phyloP scores from a whole-genome alignment of 1,140 invertebrate genomes.

The Musca vetustissima region DNA sequence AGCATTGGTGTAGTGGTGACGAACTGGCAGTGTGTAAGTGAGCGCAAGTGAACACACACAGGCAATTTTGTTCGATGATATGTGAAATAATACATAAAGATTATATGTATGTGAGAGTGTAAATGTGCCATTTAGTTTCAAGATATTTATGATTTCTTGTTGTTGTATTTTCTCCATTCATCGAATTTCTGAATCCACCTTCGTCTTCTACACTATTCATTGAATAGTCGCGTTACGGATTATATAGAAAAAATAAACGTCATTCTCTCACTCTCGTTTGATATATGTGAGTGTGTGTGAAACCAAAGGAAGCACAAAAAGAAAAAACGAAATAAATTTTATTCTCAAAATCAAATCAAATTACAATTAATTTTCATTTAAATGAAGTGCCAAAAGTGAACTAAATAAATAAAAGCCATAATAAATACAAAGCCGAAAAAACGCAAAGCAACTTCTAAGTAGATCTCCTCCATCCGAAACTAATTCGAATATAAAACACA shows the following conservation, averaged over 20 bases:
- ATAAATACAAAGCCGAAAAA: not conserved
- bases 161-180: too few species aligned
- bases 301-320: not conserved
- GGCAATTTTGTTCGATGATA: not conserved
- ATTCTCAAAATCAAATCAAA: slow-evolving; percentile 8
- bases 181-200: too few species aligned
- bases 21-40: slow-evolving; percentile 18
- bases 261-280: not conserved
- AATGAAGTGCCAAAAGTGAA: not conserved
- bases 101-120: not conserved
- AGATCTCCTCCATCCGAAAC: too few species aligned
- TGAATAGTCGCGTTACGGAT: too few species aligned
- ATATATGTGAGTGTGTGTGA: too few species aligned
- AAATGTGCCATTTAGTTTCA: too few species aligned
- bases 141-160: too few species aligned
- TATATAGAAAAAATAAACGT: too few species aligned
- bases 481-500: too few species aligned
- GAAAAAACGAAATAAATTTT: too few species aligned
- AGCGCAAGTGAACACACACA: not conserved
- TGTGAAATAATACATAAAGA: not conserved
- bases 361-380: slow-evolving; percentile 22
- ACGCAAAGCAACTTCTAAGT: not conserved
- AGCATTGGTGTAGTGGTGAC: not conserved
- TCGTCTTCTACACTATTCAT: too few species aligned
- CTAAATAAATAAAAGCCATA: not conserved